A percentile compares a stretch with the other conserved stretches of the same genome.
Evolutionary conservation across 64 coral and sea anemone species (phyloP).

Genomic region (Astreopora myriophthalma): DNA sequence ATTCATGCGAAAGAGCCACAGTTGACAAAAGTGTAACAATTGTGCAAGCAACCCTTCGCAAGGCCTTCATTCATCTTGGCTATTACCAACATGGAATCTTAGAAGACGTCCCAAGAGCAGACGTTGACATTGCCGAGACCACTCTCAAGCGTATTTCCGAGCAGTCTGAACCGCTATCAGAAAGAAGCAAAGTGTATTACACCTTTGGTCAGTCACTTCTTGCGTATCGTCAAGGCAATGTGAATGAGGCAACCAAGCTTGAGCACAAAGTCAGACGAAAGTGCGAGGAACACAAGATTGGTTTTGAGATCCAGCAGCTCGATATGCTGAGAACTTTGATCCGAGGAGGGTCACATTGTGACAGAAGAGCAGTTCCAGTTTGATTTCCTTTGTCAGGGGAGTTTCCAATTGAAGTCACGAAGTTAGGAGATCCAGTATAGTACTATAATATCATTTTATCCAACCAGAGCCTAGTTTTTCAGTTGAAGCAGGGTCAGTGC

Average conservation of each 20-base stretch:
- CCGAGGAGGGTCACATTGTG: neutral
- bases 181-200: constrained; percentile 47
- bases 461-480: no score
- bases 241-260: neutral
- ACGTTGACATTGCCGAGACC: constrained; percentile 14
- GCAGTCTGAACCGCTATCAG: neutral
- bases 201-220: constrained; percentile 5
- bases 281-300: neutral
- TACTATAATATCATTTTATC: no score
- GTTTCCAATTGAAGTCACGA: no score
- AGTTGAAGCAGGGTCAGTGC: no score
- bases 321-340: constrained; percentile 23
- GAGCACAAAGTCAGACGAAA: constrained; percentile 32
- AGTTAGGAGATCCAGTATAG: no score
- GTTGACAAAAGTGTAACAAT: constrained; percentile 44
- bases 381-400: no score
- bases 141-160: neutral
- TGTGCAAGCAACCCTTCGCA: constrained; percentile 20
- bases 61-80: constrained; percentile 40
- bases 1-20: constrained; percentile 44
- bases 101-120: constrained; percentile 21
- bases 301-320: constrained; percentile 43
- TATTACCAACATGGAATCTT: constrained; percentile 59
- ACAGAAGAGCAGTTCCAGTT: no score
- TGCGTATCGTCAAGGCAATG: neutral